A percentile compares a stretch with the other conserved stretches of the same genome.
phyloP scores from a whole-genome alignment of 2,113 vertebrate species.

The Tenebrosternarchus preto region DNA sequence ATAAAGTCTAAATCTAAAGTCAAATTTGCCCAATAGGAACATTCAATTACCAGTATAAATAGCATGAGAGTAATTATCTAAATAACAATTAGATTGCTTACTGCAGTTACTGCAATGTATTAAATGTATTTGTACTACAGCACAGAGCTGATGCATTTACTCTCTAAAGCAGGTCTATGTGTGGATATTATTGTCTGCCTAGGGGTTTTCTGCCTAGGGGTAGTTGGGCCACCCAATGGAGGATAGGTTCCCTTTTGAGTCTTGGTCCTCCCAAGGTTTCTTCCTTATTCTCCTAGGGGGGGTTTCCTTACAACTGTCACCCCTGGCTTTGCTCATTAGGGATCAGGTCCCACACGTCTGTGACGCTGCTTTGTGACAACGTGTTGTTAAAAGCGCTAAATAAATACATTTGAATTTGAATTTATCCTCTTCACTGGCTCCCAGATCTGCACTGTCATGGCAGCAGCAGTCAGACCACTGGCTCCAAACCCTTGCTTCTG shows the following conservation, averaged over 20 bases:
- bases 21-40: background rate
- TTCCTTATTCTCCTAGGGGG: too few relatives aligned
- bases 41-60: background rate
- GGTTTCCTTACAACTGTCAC: too few relatives aligned
- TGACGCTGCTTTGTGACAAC: too few relatives aligned
- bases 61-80: background rate
- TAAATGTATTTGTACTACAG: background rate
- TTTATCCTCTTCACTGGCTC: slow-evolving; percentile 47
- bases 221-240: too few relatives aligned
- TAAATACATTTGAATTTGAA: too few relatives aligned
- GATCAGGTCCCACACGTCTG: too few relatives aligned
- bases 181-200: slow-evolving; percentile 20
- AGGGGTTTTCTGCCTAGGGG: slow-evolving; percentile 35
- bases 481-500: slow-evolving; percentile 40
- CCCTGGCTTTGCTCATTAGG: too few relatives aligned
- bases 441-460: slow-evolving; percentile 44
- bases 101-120: background rate
- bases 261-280: too few relatives aligned
- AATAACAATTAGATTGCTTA: background rate
- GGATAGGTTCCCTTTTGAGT: too few relatives aligned
- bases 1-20: background rate
- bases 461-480: slow-evolving; percentile 42
- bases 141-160: background rate
- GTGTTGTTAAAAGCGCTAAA: too few relatives aligned
- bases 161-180: slow-evolving; percentile 33